A percentile compares a stretch with the other conserved stretches of the same genome.
Evolutionary conservation across 1,140 invertebrate genomes (phyloP).

Genomic region (Parapsyche elsis): DNA sequence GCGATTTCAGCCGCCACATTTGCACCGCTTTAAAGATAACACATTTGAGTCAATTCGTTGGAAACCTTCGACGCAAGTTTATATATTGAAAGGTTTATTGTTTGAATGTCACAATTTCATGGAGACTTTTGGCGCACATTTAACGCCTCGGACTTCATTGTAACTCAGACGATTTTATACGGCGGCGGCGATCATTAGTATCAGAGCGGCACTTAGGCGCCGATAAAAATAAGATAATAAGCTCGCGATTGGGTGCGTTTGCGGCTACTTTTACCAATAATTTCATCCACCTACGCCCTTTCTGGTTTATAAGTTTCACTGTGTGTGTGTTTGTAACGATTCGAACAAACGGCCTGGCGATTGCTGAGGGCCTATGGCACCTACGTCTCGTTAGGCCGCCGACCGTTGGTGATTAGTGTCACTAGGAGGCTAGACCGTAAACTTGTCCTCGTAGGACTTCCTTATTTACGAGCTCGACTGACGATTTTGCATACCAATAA

Average conservation of each 20-base stretch:
- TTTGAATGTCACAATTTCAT: not conserved
- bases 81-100: not conserved
- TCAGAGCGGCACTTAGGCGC: constrained; percentile 4
- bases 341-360: constrained; percentile 28
- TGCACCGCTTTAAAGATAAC: too few species aligned
- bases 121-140: not conserved
- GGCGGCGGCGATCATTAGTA: not conserved
- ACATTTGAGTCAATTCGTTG: too few species aligned
- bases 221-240: constrained; percentile 27
- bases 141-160: constrained; percentile 6
- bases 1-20: too few species aligned
- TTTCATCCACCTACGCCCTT: constrained; percentile 12
- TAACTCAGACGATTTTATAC: constrained; percentile 6
- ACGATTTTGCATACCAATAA: constrained; percentile 27
- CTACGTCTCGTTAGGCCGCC: constrained; percentile 47
- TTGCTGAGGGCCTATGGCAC: constrained; percentile 26
- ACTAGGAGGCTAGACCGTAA: constrained; percentile 37
- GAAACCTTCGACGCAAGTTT: too few species aligned
- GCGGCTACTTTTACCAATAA: constrained; percentile 34
- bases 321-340: not conserved
- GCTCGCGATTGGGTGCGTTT: constrained; percentile 4
- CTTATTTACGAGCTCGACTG: constrained; percentile 37
- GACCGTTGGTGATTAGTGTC: constrained; percentile 43
- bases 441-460: constrained; percentile 30
- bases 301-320: not conserved